Percentiles rank a stretch among this genome's conserved stretches.
These are phyloP conservation scores for Ptilodon capucinus DNA, from an alignment of 2,888 invertebrate species.

Conservation along the genomic window DNA sequence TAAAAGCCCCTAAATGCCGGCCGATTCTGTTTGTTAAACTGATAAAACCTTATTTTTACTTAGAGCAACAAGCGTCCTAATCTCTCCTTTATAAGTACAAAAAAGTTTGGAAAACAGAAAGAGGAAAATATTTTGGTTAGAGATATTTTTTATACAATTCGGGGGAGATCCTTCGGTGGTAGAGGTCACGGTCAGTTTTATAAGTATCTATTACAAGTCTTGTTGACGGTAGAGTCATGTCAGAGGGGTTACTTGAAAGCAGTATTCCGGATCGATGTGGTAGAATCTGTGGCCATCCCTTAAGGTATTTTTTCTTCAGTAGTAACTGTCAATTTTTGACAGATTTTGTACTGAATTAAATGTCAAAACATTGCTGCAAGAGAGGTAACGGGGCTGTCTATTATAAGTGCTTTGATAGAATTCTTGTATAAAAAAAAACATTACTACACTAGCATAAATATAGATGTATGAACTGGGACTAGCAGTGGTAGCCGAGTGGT, in stretches of 20 bases:
- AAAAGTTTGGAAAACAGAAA: constrained; percentile 4
- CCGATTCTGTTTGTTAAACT: neutral
- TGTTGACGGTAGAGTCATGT: neutral
- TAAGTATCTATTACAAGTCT: neutral
- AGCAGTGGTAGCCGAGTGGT: too few species aligned
- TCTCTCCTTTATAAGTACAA: neutral
- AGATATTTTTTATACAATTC: constrained; percentile 17
- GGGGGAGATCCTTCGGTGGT: constrained; percentile 14
- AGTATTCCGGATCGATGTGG: too few species aligned
- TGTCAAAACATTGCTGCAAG: too few species aligned
- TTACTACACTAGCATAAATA: too few species aligned
- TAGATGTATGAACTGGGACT: too few species aligned
- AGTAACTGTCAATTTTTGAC: too few species aligned
- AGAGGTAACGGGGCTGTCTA: too few species aligned
- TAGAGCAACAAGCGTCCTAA: constrained; percentile 1
- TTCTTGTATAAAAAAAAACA: too few species aligned
- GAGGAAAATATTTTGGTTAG: constrained; percentile 10
- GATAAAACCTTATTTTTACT: neutral
- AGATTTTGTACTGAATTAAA: too few species aligned
- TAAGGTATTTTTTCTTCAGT: too few species aligned
- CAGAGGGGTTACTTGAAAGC: neutral
- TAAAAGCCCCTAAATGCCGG: neutral
- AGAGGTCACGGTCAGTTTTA: constrained; percentile 33
- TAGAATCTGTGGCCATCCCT: too few species aligned
- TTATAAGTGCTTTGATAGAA: too few species aligned